Evolutionary conservation across 2,888 invertebrate genomes (phyloP).

Genomic region (Ellobium chinense): DNA sequence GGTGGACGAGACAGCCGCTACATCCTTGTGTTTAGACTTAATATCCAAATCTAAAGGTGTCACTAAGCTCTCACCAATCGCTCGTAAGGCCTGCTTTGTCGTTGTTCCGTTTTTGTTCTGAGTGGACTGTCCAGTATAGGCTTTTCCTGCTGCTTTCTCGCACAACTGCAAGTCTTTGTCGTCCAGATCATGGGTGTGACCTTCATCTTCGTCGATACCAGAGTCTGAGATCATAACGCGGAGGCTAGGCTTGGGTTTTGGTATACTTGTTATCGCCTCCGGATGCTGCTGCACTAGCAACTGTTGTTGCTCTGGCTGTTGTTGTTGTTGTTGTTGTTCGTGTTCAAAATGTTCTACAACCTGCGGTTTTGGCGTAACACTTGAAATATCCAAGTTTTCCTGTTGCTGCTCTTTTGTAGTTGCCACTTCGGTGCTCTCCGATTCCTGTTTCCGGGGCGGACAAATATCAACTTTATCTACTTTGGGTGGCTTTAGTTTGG

Average conservation of each 20-base stretch:
- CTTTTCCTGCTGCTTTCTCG: neutral
- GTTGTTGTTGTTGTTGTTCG: conserved; percentile 38
- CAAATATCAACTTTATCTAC: conserved; percentile 66
- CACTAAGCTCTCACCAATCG: conserved; percentile 76
- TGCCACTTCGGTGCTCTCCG: conserved; percentile 13
- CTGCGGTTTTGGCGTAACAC: neutral
- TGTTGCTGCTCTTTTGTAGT: neutral
- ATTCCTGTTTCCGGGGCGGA: conserved; percentile 59
- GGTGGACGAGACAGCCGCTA: neutral
- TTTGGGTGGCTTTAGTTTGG: conserved; percentile 62
- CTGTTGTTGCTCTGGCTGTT: neutral
- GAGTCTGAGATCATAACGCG: conserved; percentile 44
- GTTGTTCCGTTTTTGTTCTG: conserved; percentile 62
- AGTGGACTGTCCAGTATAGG: conserved; percentile 10
- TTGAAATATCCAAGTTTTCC: neutral
- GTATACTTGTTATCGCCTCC: neutral
- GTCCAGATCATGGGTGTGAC: conserved; percentile 30
- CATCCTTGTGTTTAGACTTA: conserved; percentile 46
- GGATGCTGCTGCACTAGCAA: neutral
- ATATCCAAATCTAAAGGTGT: conserved; percentile 73
- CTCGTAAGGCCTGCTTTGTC: conserved; percentile 70
- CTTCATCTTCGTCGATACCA: conserved; percentile 42
- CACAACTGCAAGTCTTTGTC: conserved; percentile 11
- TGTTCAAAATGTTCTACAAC: neutral
- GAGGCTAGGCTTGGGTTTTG: conserved; percentile 31